Conservation (phyloP, 2,797 vertebrate genomes). For the Ptychobarbus kaznakovi region DNA sequence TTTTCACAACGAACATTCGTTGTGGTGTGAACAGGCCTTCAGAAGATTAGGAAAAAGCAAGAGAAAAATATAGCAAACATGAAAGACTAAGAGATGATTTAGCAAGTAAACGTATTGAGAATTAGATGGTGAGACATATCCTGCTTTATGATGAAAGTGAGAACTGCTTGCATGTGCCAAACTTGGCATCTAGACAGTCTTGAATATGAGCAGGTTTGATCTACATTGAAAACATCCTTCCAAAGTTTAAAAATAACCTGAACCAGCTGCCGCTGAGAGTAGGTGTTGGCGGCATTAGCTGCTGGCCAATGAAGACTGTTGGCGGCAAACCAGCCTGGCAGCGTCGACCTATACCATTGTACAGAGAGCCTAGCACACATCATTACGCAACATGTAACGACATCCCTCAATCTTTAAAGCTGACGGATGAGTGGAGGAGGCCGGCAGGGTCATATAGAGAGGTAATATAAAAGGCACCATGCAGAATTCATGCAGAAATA, state of each 20-base stretch:
- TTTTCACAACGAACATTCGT: background rate
- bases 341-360: slow-evolving; percentile 18
- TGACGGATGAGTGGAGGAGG: slow-evolving; percentile 14
- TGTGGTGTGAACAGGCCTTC: slow-evolving; percentile 9
- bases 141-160: slow-evolving; percentile 23
- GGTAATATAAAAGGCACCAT: slow-evolving; percentile 2
- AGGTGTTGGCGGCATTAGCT: slow-evolving; percentile 35
- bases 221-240: slow-evolving; percentile 42
- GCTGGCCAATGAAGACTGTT: slow-evolving; percentile 37
- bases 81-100: slow-evolving; percentile 4
- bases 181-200: slow-evolving; percentile 19
- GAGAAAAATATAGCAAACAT: background rate
- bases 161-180: slow-evolving; percentile 18
- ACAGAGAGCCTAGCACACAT: slow-evolving; percentile 37
- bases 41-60: background rate
- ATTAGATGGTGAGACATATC: background rate
- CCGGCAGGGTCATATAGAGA: background rate
- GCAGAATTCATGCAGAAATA: background rate
- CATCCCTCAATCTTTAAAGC: slow-evolving; percentile 24
- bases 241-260: slow-evolving; percentile 54
- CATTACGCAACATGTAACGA: slow-evolving; percentile 25
- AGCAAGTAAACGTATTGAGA: background rate
- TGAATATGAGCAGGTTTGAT: slow-evolving; percentile 39
- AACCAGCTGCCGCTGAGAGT: slow-evolving; percentile 41
- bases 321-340: slow-evolving; percentile 30